phyloP scores from a whole-genome alignment of 35 echinoderm and acorn worm species.

The Nesometra sesokonis region DNA sequence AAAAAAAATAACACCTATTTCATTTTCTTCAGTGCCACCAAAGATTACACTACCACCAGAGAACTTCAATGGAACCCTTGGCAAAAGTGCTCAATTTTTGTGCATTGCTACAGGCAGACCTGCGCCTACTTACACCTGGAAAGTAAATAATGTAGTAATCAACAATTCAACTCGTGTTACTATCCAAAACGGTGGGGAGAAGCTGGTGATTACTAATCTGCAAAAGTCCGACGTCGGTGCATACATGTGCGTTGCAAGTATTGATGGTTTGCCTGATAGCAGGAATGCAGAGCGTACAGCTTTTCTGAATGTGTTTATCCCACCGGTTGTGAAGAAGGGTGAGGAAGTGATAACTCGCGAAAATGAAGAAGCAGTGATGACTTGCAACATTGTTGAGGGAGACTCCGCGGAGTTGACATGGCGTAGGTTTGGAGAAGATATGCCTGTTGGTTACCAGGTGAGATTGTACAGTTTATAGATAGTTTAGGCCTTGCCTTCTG shows the following conservation, averaged over 20 bases:
- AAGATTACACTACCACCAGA: conserved; percentile 11
- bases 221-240: neutral
- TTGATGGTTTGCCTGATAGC: neutral
- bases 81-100: conserved; percentile 3
- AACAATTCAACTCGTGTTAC: neutral
- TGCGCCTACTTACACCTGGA: conserved; percentile 6
- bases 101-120: conserved; percentile 26
- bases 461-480: neutral
- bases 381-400: neutral
- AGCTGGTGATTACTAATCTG: conserved; percentile 14
- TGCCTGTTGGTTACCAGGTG: neutral
- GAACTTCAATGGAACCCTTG: neutral
- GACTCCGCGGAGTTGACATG: neutral
- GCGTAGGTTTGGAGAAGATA: neutral
- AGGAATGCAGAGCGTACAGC: neutral
- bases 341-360: neutral
- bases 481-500: too few relatives aligned
- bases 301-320: neutral
- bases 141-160: neutral
- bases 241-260: conserved; percentile 10
- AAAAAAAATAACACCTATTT: too few relatives aligned
- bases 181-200: conserved; percentile 15
- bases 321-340: neutral
- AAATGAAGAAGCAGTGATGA: neutral
- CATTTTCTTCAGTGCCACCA: conserved; percentile 8